A percentile compares a stretch with the other conserved stretches of the same genome.
Evolutionary conservation across 2,797 vertebrate species (phyloP).

Genomic region (Gymnodraco acuticeps): DNA sequence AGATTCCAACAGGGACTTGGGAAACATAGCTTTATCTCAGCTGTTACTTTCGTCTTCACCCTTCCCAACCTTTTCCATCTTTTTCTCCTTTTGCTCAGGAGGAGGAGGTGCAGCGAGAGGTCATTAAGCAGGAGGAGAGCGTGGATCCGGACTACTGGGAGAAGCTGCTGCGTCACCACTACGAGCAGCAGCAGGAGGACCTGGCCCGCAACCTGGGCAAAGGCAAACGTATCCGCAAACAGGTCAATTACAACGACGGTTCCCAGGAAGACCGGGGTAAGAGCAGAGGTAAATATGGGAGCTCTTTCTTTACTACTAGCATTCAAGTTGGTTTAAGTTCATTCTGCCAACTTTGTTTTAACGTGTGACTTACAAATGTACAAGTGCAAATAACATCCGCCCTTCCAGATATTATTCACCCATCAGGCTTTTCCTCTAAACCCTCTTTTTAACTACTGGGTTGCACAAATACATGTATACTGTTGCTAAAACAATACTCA

Average conservation of each 20-base stretch:
- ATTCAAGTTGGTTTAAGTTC: background rate
- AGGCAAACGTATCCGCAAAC: constrained; percentile 98
- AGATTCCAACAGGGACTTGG: background rate
- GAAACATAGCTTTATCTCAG: no score
- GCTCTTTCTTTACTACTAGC: background rate
- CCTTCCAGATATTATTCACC: no score
- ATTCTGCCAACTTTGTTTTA: no score
- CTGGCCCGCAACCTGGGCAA: constrained; percentile 96
- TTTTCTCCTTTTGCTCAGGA: constrained; percentile 79
- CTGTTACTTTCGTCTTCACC: no score
- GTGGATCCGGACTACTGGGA: constrained; percentile 99
- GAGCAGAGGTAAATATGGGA: constrained; percentile 38
- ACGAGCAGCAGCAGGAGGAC: constrained; percentile 98
- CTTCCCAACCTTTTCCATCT: background rate
- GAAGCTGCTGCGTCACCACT: constrained; percentile 96
- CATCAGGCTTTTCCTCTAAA: no score
- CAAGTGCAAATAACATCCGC: no score
- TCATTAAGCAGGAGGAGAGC: constrained; percentile 98
- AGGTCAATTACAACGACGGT: constrained; percentile 99
- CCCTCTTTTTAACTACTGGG: no score
- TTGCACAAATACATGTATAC: no score
- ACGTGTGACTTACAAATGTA: no score
- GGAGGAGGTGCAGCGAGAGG: constrained; percentile 97
- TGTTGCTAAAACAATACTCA: no score
- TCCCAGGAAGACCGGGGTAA: constrained; percentile 97